Evolutionary conservation across 2,113 vertebrate species (phyloP), one percentile per base, ranked within the genome.

Genomic region (Cephalopterus ornatus): DNA sequence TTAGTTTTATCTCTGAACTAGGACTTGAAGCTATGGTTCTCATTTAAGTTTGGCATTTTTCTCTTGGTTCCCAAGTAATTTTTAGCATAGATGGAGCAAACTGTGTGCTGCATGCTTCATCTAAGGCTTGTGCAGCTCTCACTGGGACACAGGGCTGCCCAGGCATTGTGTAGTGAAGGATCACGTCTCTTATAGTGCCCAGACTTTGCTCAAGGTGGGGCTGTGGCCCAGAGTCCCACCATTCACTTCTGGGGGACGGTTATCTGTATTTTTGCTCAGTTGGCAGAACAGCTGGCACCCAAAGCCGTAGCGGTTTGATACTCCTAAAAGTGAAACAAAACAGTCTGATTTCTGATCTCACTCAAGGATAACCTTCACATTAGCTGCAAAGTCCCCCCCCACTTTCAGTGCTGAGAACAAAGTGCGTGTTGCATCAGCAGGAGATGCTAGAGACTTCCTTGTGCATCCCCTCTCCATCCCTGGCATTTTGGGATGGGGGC

Each of bases 401-500:
- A 0, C 53, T 56, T 72, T 18, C 46, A 72, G 59, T 1, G 0
- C 42, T 23, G 50, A 89, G 63, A 46, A 50, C 1, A 2, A 39
- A 14, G 22, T 9, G 15, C 2, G 0, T 16, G 0, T 35, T 37
- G 59, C 32, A 4, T 72, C 0, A 0, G 11, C 27, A 28, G 88
- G 72, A 73, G 75, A 21, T 70, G 46, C 33, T 67, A 79, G 59
- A 62, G 80, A 28, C 47, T 44, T 70, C 22, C 42, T 37, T 66
- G 35, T 28, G 6, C 72, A 24, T 84, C 41, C 27, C 35, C 42
- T 56, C 15, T 71, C 35, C 42, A 7, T 28, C 42, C 49, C 23
- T 28, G 49, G 49, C 8, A 14, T 71, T 26, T 28, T 9, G 11
- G 33, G 27, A 15, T 44, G 30, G 27, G 41, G 44, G 5, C 22